phyloP scores from a whole-genome alignment of 2,797 vertebrate species.

The Holocentrus rufus region DNA sequence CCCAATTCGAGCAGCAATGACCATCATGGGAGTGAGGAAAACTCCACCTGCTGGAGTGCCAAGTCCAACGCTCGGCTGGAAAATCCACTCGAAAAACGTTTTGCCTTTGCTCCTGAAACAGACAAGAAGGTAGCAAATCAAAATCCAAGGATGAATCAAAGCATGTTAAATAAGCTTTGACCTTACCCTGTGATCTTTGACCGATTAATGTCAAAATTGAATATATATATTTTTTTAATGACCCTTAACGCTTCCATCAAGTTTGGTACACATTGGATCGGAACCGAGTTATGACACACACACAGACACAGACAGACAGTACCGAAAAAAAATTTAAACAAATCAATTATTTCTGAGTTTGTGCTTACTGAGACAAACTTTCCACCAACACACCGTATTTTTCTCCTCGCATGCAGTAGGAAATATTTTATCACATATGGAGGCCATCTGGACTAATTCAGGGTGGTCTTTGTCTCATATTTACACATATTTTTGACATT shows the following conservation, averaged over 20 bases:
- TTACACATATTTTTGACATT: conserved; percentile 39
- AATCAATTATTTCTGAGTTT: conserved; percentile 17
- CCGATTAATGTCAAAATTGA: too few species aligned
- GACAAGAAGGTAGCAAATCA: conserved; percentile 19
- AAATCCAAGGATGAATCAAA: conserved; percentile 7
- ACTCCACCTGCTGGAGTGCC: conserved; percentile 17
- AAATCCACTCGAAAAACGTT: background rate
- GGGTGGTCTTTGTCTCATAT: conserved; percentile 33
- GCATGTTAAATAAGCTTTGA: too few species aligned
- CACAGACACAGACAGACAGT: too few species aligned
- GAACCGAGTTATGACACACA: too few species aligned
- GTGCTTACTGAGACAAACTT: conserved; percentile 33
- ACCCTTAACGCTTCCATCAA: too few species aligned
- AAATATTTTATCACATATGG: conserved; percentile 30
- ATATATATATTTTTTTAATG: background rate
- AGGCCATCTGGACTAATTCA: conserved; percentile 35
- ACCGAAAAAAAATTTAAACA: background rate
- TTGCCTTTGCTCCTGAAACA: conserved; percentile 5
- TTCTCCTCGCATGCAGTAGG: conserved; percentile 39
- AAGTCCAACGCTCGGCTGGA: background rate
- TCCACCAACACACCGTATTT: conserved; percentile 25
- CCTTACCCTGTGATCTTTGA: too few species aligned
- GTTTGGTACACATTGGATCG: too few species aligned
- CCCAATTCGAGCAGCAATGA: conserved; percentile 25
- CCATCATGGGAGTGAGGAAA: conserved; percentile 27